Evolutionary conservation across 2,797 vertebrate species (phyloP).

Genomic region (Amphiprion clarkii): DNA sequence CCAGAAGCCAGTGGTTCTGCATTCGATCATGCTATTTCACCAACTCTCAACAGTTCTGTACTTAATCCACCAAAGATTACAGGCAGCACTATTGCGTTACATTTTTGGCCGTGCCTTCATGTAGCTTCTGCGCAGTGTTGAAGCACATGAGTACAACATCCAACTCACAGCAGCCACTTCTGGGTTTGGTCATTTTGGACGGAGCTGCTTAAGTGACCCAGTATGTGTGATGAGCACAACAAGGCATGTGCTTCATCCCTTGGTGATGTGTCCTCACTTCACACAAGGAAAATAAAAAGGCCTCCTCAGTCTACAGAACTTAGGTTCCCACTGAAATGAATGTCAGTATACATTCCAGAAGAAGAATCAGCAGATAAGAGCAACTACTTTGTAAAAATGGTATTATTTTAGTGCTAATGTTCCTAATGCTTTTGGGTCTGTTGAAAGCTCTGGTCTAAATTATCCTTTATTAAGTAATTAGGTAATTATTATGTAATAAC

Average conservation of each 20-base stretch:
- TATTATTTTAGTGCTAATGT: too few species aligned
- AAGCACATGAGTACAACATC: slow-evolving; percentile 34
- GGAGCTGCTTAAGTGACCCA: slow-evolving; percentile 54
- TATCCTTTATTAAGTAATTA: too few species aligned
- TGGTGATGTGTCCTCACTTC: slow-evolving; percentile 56
- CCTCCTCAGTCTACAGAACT: slow-evolving; percentile 54
- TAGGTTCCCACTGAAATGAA: slow-evolving; percentile 79
- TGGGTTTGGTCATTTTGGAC: slow-evolving; percentile 69
- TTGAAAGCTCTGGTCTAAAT: too few species aligned
- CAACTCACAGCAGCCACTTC: slow-evolving; percentile 44
- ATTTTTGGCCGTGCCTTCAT: slow-evolving; percentile 40
- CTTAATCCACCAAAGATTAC: slow-evolving; percentile 49
- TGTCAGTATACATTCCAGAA: slow-evolving; percentile 46
- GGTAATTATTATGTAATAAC: too few species aligned
- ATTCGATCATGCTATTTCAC: slow-evolving; percentile 60
- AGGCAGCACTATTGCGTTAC: slow-evolving; percentile 56
- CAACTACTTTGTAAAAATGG: too few species aligned
- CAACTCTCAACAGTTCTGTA: slow-evolving; percentile 42
- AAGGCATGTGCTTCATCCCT: slow-evolving; percentile 52
- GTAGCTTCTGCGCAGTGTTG: slow-evolving; percentile 37
- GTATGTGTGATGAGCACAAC: slow-evolving; percentile 53
- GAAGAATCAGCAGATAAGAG: slow-evolving; percentile 29
- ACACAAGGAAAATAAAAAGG: slow-evolving; percentile 35
- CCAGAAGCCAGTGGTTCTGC: slow-evolving; percentile 47
- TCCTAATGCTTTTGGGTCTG: too few species aligned